phyloP scores from a whole-genome alignment of 2,888 invertebrate species.

The Physocephala rufipes region DNA sequence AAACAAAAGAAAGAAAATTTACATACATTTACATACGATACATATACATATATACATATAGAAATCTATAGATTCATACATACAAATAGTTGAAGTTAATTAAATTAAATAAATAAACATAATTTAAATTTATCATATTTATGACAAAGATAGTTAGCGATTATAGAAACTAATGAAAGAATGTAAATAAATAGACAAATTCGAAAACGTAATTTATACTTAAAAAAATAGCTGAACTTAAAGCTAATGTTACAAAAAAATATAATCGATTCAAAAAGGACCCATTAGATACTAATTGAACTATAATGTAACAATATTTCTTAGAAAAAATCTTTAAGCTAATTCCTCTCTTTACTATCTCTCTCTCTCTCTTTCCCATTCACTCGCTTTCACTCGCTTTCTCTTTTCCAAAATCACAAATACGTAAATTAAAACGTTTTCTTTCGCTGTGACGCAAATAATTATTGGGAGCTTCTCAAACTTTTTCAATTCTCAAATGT shows the following conservation, averaged over 20 bases:
- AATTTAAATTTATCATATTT: constrained; percentile 38
- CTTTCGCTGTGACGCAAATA: too few relatives aligned
- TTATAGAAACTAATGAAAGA: constrained; percentile 39
- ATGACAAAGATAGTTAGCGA: constrained; percentile 56
- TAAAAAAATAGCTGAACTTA: constrained; percentile 14
- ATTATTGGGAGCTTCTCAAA: too few relatives aligned
- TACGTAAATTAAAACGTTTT: too few relatives aligned
- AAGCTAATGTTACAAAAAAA: too few relatives aligned
- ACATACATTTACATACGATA: constrained; percentile 40
- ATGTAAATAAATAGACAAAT: constrained; percentile 42
- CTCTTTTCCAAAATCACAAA: too few relatives aligned
- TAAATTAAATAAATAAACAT: constrained; percentile 23
- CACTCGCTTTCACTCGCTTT: too few relatives aligned
- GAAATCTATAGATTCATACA: constrained; percentile 31
- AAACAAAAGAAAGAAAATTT: too few relatives aligned
- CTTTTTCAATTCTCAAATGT: background rate
- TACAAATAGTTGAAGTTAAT: constrained; percentile 28
- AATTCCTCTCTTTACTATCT: too few relatives aligned
- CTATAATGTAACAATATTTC: too few relatives aligned
- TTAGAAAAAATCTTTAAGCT: too few relatives aligned
- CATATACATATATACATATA: constrained; percentile 30
- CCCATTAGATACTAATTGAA: constrained; percentile 23
- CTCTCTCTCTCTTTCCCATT: too few relatives aligned
- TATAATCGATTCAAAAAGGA: constrained; percentile 26
- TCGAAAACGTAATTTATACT: too few relatives aligned